A percentile compares a stretch with the other conserved stretches of the same genome.
Conservation (phyloP, 2,113 vertebrate genomes). For the Eublepharis macularius region DNA sequence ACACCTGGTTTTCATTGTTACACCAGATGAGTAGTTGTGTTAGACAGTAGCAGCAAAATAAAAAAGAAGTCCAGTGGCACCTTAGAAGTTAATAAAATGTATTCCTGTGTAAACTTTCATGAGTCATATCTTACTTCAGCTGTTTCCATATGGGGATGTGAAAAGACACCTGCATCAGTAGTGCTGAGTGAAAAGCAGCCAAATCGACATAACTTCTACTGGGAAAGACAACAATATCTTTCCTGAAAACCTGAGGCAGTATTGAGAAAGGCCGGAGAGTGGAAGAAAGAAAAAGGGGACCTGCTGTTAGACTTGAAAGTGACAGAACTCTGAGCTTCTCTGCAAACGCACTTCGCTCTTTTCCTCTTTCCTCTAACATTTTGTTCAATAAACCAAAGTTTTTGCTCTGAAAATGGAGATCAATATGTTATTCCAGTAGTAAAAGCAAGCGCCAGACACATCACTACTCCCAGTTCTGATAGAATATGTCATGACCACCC, state of each 20-base stretch:
- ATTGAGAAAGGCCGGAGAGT: neutral
- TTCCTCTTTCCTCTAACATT: neutral
- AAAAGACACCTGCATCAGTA: no score
- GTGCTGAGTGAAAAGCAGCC: no score
- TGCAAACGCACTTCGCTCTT: neutral
- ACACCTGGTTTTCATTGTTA: neutral
- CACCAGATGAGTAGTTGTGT: neutral
- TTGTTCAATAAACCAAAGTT: neutral
- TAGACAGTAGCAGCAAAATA: neutral
- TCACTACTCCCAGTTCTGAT: neutral
- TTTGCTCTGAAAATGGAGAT: no score
- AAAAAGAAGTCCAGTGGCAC: no score
- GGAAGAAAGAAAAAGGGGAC: neutral
- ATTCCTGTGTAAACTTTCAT: no score
- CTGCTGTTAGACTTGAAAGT: neutral
- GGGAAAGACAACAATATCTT: no score
- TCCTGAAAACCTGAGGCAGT: neutral
- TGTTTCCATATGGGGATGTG: no score
- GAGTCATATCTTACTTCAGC: no score
- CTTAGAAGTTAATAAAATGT: no score
- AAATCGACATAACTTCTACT: no score
- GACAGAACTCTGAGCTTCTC: neutral
- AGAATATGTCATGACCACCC: neutral
- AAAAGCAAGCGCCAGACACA: neutral
- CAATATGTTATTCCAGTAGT: neutral